These are phyloP conservation scores for Alca torda DNA, from an alignment of 2,797 vertebrate species.

Conservation along the genomic window DNA sequence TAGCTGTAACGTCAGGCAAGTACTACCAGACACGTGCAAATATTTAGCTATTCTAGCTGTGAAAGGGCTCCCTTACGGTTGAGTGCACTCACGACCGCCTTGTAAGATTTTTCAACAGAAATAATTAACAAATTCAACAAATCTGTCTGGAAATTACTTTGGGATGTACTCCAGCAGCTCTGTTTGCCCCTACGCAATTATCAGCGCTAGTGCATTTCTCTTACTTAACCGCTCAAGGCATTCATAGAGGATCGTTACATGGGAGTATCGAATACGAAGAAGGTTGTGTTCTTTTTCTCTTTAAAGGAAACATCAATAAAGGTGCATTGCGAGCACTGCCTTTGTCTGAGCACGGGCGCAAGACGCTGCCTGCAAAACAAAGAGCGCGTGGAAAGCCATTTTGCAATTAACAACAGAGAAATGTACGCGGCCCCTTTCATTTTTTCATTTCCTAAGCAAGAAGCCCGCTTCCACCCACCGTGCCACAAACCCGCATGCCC, in stretches of 20 bases:
- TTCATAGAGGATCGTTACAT: background rate
- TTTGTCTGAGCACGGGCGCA: background rate
- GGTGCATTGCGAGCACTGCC: background rate
- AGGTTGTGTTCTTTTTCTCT: background rate
- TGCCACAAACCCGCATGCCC: background rate
- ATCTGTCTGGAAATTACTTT: background rate
- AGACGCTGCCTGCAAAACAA: background rate
- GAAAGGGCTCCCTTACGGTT: background rate
- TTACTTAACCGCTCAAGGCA: background rate
- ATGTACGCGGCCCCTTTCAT: rapidly evolving
- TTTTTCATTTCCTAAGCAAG: background rate
- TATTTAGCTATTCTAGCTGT: background rate
- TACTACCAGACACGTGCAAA: background rate
- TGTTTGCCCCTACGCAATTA: background rate
- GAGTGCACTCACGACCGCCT: rapidly evolving
- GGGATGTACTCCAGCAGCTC: background rate
- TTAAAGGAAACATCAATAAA: background rate
- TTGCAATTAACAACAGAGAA: background rate
- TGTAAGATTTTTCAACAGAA: background rate
- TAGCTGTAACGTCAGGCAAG: background rate
- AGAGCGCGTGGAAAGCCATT: background rate
- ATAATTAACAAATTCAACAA: background rate
- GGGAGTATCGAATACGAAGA: background rate
- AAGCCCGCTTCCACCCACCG: background rate
- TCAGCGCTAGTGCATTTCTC: background rate